These are phyloP conservation scores for Malurus melanocephalus DNA, from an alignment of 2,113 vertebrate genomes.

Conservation along the genomic window DNA sequence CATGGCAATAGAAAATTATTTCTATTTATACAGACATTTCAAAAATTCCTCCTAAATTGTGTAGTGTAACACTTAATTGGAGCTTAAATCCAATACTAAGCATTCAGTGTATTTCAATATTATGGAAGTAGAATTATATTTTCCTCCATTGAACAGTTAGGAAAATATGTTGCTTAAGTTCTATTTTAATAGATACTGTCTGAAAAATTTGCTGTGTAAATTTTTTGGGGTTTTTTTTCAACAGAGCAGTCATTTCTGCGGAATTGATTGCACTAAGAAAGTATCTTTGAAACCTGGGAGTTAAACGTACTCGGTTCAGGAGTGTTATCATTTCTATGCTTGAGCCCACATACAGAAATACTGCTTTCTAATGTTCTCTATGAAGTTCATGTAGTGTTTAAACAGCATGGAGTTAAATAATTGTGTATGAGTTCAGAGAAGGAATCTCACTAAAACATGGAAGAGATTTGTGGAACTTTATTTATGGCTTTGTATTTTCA, in stretches of 20 bases:
- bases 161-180: neutral
- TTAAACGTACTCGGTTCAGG: neutral
- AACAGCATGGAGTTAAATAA: constrained; percentile 7
- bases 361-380: neutral
- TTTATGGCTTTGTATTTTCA: constrained; percentile 34
- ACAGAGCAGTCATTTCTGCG: neutral
- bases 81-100: neutral
- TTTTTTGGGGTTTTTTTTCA: neutral
- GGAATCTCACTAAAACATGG: constrained; percentile 31
- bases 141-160: neutral
- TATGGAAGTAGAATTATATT: neutral
- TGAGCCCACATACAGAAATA: neutral
- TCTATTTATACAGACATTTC: neutral
- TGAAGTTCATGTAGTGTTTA: constrained; percentile 15
- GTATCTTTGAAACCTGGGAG: neutral
- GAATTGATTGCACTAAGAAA: neutral
- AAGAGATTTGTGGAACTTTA: constrained; percentile 27
- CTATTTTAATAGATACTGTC: neutral
- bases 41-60: neutral
- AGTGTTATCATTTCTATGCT: neutral
- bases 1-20: neutral
- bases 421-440: constrained; percentile 2
- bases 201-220: neutral
- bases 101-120: neutral
- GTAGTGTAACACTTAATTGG: neutral